Evolutionary conservation across 2,113 vertebrate genomes (phyloP), one percentile per base, ranked within the genome.

Genomic region (Hypomesus transpacificus): DNA sequence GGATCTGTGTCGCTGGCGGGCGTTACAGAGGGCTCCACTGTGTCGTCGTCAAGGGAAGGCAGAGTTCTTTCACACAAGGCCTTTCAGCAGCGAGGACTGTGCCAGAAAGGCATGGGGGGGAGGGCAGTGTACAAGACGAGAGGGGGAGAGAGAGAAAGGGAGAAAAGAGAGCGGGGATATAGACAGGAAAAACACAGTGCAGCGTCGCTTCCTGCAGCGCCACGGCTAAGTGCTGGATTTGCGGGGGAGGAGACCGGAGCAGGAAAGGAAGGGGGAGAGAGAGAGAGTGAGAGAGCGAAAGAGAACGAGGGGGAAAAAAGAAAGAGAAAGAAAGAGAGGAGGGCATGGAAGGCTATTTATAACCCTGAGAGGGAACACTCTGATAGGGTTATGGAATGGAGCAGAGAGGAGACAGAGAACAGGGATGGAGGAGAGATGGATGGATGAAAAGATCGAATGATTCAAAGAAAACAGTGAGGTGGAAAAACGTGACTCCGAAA

Each of bases 321-420:
- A 63, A 24, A 62, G 24, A 63, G 61, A 17, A 14, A 28, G 17
- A 50, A 3, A 6, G n/a, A 66, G 66, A 24, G 73, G 69, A 75
- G 69, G 76, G 75, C 66, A 76, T 71, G 39, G 68, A 78, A 52
- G 82, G 82, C 87, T 89, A 91, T 86, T 90, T 87, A 89, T 91
- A 89, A 86, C 73, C 67, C 74, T 78, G 73, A 83, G 77, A 75
- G 66, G 76, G 71, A 80, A 77, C 62, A 76, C 79, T 79, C 66
- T 80, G 85, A 88, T 74, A 73, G 78, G 79, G 72, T 79, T 75
- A 52, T 77, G 84, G 80, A 87, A 86, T 82, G 74, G 69, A 76
- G 70, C 72, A 78, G n/a, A 18, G 22, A 11, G 24, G 22, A 79
- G 75, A 62, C 69, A 59, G 68, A n/a, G 28, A 17, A n/a, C 3